A percentile compares a stretch with the other conserved stretches of the same genome.
Evolutionary conservation across 2,888 invertebrate genomes (phyloP).

Genomic region (Gandaritis pyraliata): DNA sequence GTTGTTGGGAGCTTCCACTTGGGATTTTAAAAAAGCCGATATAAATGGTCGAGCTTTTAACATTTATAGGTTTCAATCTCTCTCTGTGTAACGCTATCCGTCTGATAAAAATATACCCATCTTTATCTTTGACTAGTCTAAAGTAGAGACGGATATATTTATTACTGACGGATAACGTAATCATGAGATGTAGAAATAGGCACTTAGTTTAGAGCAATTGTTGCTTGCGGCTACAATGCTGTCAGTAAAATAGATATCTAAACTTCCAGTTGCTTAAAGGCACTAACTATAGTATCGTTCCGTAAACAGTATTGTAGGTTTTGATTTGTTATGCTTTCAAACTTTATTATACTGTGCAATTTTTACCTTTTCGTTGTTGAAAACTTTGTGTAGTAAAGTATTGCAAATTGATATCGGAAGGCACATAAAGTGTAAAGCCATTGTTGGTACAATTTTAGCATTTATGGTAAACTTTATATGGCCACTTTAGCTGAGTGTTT

Average conservation of each 20-base stretch:
- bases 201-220: slow-evolving; percentile 4
- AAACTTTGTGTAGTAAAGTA: background rate
- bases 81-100: too few relatives aligned
- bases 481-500: slow-evolving; percentile 13
- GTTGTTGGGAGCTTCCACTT: background rate
- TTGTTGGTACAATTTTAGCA: slow-evolving; percentile 10
- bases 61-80: too few relatives aligned
- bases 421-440: background rate
- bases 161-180: too few relatives aligned
- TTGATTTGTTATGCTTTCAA: background rate
- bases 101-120: too few relatives aligned
- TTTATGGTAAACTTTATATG: background rate
- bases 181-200: too few relatives aligned
- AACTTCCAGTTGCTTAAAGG: slow-evolving; percentile 5
- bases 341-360: background rate
- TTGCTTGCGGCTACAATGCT: slow-evolving; percentile 15
- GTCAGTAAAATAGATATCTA: slow-evolving; percentile 21
- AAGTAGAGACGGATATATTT: too few relatives aligned
- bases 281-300: background rate
- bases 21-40: background rate
- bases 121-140: too few relatives aligned
- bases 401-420: background rate
- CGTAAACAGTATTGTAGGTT: background rate
- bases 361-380: background rate
- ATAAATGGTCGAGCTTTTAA: background rate